Evolutionary conservation across 2,797 vertebrate species (phyloP), one percentile per base, ranked within the genome.

Genomic region (Cyclura pinguis): DNA sequence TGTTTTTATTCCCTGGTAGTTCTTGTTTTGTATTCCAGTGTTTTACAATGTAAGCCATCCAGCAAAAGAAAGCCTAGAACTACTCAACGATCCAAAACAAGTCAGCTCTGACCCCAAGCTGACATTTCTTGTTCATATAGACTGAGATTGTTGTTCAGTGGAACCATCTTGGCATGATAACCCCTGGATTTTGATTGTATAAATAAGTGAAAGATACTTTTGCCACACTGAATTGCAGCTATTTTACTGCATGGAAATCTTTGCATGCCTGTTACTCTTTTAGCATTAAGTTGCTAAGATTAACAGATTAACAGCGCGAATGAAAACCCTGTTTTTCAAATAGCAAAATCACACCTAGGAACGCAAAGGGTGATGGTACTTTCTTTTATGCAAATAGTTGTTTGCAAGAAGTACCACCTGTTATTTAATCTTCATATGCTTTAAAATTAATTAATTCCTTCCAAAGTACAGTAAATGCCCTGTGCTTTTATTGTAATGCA

Each of bases 331-430:
- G 55, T 72, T 64, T 91, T 93, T 83, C 74, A 90, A 93, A 74
- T 72, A 57, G 86, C 38, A 92, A 29, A 72, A 50, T 38, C 9
- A 29, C 84, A 89, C 92, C 78, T 78, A 90, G 91, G 93, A 95
- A 88, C 0, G 0, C 92, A 94, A 38, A 64, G 55, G 42, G 12
- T 74, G 38, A 38, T 89, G 86, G 74, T 13, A 0, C 10, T 89
- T 29, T 5, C 14, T 77, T 84, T 94, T 91, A 88, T 87, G 84
- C 47, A 84, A 59, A 32, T 4, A 72, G 20, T 38, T 81, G 50
- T 73, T 76, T n/a, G 59, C 64, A 64, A 90, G 92, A 62, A 22
- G 84, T 88, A 80, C 67, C 74, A n/a, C 80, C 29, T 84, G 67
- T 8, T 14, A 69, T 93, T 91, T 78, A 91, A 67, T 93, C 85